Evolutionary conservation across 2,888 invertebrate species (phyloP), one percentile per base, ranked within the genome.

Genomic region (Clitarchus hookeri): DNA sequence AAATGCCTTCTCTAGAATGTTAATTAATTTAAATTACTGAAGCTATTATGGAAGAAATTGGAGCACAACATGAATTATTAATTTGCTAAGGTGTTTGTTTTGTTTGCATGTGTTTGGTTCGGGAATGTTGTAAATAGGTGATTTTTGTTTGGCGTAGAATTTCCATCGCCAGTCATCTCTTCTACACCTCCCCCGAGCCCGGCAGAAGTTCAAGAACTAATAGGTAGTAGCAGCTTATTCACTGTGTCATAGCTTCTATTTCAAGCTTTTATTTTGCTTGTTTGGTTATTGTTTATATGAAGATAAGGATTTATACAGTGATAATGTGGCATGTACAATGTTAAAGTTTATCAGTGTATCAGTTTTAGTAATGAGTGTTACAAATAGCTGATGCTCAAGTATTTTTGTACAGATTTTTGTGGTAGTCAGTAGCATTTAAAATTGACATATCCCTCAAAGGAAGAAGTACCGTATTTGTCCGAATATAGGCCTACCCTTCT

Each of bases 121-220:
- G 65, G 65, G 65, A 65, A 23, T 65, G 65, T 65, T 65, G 65
- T 65, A 65, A 65, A 82, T 82, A 82, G 36, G 36, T 82, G 27
- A 25, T 82, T 16, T 82, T 48, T 85, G 53, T 85, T 54, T 85
- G 80, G 48, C 82, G 26, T 84, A 86, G 86, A 86, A 16, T 53
- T 86, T 48, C 23, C 78, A 79, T 80, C 86, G 44, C 85, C 86
- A 12, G 77, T 83, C 65, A 78, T 85, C 44, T 86, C 85, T n/a
- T 44, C 85, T 48, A 91, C 91, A 19, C 91, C 92, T 16, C 92
- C 92, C 25, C 91, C 92, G 23, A 91, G 91, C 88, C 91, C 91
- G 3, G 90, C 91, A 8, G 91, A 91, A 90, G 90, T 85, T 85
- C 86, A 79, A 48, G 84, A 86, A 83, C 84, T 85, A 77, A 44